phyloP scores from a whole-genome alignment of 1,140 invertebrate genomes.

The Tribolium castaneum region DNA sequence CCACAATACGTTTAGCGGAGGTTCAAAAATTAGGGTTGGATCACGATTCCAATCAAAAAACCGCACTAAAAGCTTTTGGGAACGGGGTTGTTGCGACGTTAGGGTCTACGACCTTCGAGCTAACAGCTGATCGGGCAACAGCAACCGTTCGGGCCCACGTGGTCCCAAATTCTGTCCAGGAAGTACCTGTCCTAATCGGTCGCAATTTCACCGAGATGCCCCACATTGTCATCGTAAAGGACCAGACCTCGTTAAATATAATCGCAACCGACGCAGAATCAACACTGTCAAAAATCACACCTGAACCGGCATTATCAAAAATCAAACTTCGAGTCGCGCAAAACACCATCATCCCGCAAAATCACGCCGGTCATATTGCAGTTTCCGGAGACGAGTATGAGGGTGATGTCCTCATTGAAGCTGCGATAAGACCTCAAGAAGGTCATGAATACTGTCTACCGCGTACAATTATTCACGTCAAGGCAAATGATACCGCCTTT shows the following conservation, averaged over 20 bases:
- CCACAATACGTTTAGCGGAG: not conserved
- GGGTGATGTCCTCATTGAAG: no score
- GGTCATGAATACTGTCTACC: not conserved
- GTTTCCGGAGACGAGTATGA: no score
- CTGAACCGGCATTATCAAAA: no score
- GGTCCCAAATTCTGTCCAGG: no score
- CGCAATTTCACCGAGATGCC: not conserved
- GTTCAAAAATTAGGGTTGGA: not conserved
- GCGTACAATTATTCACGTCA: not conserved
- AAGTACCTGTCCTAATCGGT: not conserved
- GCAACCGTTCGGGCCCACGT: not conserved
- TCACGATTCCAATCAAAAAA: not conserved
- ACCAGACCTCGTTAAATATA: not conserved
- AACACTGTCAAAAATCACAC: no score
- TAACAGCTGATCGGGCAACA: not conserved
- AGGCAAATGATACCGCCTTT: not conserved
- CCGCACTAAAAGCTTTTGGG: not conserved
- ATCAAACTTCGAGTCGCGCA: no score
- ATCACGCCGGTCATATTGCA: no score
- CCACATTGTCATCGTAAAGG: not conserved
- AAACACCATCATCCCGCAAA: no score
- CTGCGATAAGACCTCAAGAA: no score
- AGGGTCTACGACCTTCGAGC: not conserved
- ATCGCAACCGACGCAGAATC: no score
- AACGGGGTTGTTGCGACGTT: not conserved